phyloP scores from a whole-genome alignment of 2,888 invertebrate genomes.

The Erynnis tages region DNA sequence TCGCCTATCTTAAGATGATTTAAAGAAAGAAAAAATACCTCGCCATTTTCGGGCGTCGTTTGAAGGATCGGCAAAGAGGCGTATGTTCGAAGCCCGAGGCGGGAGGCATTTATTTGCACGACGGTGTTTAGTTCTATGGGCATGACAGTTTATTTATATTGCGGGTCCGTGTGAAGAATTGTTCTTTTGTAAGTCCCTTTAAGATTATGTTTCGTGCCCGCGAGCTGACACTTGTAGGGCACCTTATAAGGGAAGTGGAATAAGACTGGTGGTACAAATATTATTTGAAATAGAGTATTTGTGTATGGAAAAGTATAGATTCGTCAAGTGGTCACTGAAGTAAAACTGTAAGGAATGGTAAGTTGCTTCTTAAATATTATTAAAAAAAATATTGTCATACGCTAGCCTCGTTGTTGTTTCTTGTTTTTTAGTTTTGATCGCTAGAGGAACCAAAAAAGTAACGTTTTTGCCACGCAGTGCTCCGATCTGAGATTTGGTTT shows the following conservation, averaged over 20 bases:
- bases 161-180: constrained; percentile 28
- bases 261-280: not conserved
- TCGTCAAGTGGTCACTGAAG: too few relatives aligned
- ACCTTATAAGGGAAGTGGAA: constrained; percentile 11
- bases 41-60: constrained; percentile 15
- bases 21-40: constrained; percentile 2
- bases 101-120: constrained; percentile 24
- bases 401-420: too few relatives aligned
- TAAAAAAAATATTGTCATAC: too few relatives aligned
- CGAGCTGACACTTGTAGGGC: constrained; percentile 14
- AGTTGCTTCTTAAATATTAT: too few relatives aligned
- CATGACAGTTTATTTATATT: constrained; percentile 29
- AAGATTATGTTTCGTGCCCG: constrained; percentile 21
- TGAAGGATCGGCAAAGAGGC: constrained; percentile 18
- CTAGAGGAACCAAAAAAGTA: too few relatives aligned
- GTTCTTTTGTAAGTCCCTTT: constrained; percentile 25
- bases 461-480: too few relatives aligned
- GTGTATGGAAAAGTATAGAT: too few relatives aligned
- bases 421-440: too few relatives aligned
- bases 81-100: constrained; percentile 18
- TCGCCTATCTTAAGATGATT: constrained; percentile 7
- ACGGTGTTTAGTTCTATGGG: constrained; percentile 25
- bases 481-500: too few relatives aligned
- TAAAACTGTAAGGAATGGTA: too few relatives aligned
- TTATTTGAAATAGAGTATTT: too few relatives aligned